Evolutionary conservation across 1,140 invertebrate species (phyloP).

Genomic region (Megalonaias nervosa): DNA sequence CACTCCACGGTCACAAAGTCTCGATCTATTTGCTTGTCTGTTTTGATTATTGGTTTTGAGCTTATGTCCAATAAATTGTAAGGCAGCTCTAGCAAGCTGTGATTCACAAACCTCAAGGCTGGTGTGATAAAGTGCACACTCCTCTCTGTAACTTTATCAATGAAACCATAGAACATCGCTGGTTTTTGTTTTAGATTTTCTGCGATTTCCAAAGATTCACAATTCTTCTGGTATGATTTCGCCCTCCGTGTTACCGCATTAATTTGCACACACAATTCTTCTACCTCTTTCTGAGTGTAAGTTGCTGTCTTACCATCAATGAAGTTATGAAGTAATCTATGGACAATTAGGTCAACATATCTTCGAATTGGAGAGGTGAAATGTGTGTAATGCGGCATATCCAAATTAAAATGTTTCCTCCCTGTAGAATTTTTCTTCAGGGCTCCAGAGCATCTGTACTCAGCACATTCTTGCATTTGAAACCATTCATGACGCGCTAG

Average conservation of each 20-base stretch:
- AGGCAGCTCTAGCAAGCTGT: slow-evolving; percentile 8
- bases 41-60: slow-evolving; percentile 20
- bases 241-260: slow-evolving; percentile 28
- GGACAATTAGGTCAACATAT: slow-evolving; percentile 35
- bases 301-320: slow-evolving; percentile 5
- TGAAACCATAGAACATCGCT: slow-evolving; percentile 24
- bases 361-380: slow-evolving; percentile 40
- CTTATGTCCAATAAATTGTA: slow-evolving; percentile 29
- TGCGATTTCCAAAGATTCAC: slow-evolving; percentile 29
- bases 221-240: slow-evolving; percentile 35
- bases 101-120: slow-evolving; percentile 16
- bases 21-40: slow-evolving; percentile 11
- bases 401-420: slow-evolving; percentile 28
- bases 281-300: slow-evolving; percentile 34
- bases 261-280: slow-evolving; percentile 30
- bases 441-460: slow-evolving; percentile 37
- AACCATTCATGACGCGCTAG: slow-evolving; percentile 34
- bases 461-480: slow-evolving; percentile 37
- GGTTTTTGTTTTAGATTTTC: slow-evolving; percentile 33
- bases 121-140: slow-evolving; percentile 25
- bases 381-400: slow-evolving; percentile 34
- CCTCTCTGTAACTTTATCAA: slow-evolving; percentile 29
- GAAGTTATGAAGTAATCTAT: slow-evolving; percentile 30
- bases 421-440: neutral
- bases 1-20: slow-evolving; percentile 14